phyloP scores from a whole-genome alignment of 2,113 vertebrate species.

The Xerus inauris region DNA sequence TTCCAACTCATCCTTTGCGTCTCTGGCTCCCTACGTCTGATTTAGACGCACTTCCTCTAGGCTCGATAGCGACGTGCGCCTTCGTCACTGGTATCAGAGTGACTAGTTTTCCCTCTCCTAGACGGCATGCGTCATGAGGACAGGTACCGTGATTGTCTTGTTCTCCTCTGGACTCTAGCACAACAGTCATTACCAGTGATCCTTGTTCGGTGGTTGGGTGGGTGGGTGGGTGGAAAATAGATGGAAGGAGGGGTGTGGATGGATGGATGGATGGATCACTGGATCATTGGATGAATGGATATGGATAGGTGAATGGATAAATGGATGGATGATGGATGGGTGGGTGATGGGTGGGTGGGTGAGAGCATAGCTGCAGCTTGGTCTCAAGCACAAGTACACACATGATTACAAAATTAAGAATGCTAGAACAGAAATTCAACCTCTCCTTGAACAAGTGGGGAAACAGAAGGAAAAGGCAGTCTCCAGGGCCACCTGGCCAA shows the following conservation, averaged over 20 bases:
- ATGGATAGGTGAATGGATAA: not conserved
- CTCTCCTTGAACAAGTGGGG: not conserved
- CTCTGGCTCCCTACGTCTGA: too few relatives aligned
- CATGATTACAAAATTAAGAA: not conserved
- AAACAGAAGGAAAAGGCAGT: not conserved
- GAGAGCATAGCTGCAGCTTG: not conserved
- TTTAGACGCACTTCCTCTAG: not conserved
- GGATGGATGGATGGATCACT: rapidly evolving
- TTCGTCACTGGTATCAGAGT: not conserved
- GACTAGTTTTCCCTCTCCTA: not conserved
- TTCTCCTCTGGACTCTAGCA: not conserved
- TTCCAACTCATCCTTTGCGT: too few relatives aligned
- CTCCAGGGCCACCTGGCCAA: not conserved
- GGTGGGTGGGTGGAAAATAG: too few relatives aligned
- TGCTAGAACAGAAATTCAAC: not conserved
- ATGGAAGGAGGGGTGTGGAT: rapidly evolving
- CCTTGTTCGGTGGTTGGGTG: not conserved
- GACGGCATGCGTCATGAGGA: not conserved
- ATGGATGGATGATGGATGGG: not conserved
- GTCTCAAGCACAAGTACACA: not conserved
- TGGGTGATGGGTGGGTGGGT: not conserved
- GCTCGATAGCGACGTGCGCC: not conserved
- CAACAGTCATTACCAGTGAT: not conserved
- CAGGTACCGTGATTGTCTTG: not conserved
- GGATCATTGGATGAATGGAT: not conserved